Evolutionary conservation across 2,888 invertebrate genomes (phyloP).

Genomic region (Notocelia uddmanniana): DNA sequence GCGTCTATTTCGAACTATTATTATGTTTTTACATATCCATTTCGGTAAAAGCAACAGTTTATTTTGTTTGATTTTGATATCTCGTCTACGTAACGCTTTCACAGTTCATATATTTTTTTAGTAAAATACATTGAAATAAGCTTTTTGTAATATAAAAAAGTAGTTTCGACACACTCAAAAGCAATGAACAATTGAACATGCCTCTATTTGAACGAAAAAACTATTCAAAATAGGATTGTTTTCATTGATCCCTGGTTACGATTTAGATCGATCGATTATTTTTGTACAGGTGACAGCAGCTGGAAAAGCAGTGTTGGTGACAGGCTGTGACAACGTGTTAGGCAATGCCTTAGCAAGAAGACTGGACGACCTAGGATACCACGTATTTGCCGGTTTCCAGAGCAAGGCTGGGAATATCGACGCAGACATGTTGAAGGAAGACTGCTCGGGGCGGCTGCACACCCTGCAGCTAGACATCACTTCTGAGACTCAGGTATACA

Average conservation of each 20-base stretch:
- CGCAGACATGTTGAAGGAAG: conserved; percentile 91
- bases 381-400: conserved; percentile 94
- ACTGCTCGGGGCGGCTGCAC: conserved; percentile 90
- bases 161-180: too few species aligned
- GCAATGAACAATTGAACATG: too few species aligned
- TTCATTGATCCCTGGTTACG: too few species aligned
- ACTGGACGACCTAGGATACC: conserved; percentile 93
- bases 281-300: conserved; percentile 90
- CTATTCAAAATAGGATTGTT: too few species aligned
- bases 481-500: conserved; percentile 88
- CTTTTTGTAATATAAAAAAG: too few species aligned
- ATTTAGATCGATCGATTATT: conserved; percentile 4
- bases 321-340: conserved; percentile 93
- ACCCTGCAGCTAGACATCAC: conserved; percentile 93
- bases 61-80: not conserved
- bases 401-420: conserved; percentile 88
- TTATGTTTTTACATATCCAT: conserved; percentile 69
- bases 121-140: too few species aligned
- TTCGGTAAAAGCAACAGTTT: conserved; percentile 14
- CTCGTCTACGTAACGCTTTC: not conserved
- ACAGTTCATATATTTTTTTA: too few species aligned
- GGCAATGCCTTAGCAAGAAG: conserved; percentile 91
- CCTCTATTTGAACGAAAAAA: too few species aligned
- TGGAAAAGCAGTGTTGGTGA: conserved; percentile 93
- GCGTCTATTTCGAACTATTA: conserved; percentile 75